phyloP scores from a whole-genome alignment of 2,797 vertebrate genomes.

The Serranus cabrilla region DNA sequence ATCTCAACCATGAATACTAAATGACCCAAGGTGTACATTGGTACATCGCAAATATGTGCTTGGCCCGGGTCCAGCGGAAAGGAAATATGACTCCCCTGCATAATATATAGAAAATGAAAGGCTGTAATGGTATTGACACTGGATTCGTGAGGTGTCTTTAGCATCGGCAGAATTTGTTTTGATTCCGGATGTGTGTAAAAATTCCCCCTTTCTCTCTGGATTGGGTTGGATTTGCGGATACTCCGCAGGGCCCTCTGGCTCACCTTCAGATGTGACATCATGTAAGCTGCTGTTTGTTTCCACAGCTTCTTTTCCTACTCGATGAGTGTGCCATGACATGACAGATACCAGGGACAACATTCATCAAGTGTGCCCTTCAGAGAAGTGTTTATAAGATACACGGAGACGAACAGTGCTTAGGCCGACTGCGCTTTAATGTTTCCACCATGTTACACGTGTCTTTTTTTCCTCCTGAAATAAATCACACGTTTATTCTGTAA shows the following conservation, averaged over 20 bases:
- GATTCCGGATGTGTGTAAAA: constrained; percentile 4
- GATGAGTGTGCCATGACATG: constrained; percentile 55
- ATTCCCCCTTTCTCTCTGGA: constrained; percentile 5
- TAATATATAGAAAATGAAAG: constrained; percentile 24
- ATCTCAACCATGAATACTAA: constrained; percentile 63
- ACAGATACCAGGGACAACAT: constrained; percentile 65
- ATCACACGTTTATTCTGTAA: constrained; percentile 50
- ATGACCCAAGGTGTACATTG: constrained; percentile 53
- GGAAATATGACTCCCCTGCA: constrained; percentile 30
- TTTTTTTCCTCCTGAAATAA: constrained; percentile 51
- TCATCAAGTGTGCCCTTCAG: constrained; percentile 59
- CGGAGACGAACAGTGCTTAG: constrained; percentile 18
- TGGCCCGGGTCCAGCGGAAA: constrained; percentile 28
- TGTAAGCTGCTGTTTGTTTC: constrained; percentile 70
- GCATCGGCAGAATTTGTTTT: constrained; percentile 9
- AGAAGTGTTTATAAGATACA: constrained; percentile 34
- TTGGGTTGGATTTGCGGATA: constrained; percentile 32
- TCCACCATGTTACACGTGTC: constrained; percentile 17
- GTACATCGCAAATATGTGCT: constrained; percentile 67
- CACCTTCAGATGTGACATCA: constrained; percentile 66
- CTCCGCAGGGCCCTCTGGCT: constrained; percentile 54
- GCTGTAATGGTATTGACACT: constrained; percentile 48
- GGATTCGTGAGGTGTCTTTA: constrained; percentile 48
- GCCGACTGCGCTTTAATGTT: constrained; percentile 46
- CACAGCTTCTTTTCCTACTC: constrained; percentile 65